A percentile compares a stretch with the other conserved stretches of the same genome.
These are phyloP conservation scores for Chelon auratus DNA, from an alignment of 2,797 vertebrate genomes.

Conservation along the genomic window DNA sequence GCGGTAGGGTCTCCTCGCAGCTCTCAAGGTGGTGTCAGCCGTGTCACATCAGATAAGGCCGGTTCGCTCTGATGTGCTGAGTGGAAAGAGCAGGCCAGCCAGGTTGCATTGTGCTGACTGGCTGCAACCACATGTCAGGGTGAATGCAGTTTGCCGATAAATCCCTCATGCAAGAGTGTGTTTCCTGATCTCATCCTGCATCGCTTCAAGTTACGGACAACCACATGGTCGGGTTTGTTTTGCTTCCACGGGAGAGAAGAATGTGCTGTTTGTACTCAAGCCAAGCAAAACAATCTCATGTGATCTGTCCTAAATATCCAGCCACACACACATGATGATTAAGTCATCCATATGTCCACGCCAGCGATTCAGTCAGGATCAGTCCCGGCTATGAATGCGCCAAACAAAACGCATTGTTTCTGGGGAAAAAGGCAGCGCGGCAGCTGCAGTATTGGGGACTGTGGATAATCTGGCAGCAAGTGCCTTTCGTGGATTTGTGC, in stretches of 20 bases:
- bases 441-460: slow-evolving; percentile 62
- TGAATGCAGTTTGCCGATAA: slow-evolving; percentile 49
- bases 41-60: slow-evolving; percentile 70
- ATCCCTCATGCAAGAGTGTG: slow-evolving; percentile 39
- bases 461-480: slow-evolving; percentile 70
- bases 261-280: slow-evolving; percentile 56
- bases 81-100: slow-evolving; percentile 62
- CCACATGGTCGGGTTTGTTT: slow-evolving; percentile 59
- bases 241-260: slow-evolving; percentile 46
- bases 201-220: slow-evolving; percentile 53
- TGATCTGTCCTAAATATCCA: slow-evolving; percentile 71
- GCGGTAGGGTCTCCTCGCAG: slow-evolving; percentile 61
- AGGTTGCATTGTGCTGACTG: slow-evolving; percentile 76
- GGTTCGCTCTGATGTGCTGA: slow-evolving; percentile 63
- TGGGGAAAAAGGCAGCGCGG: slow-evolving; percentile 62
- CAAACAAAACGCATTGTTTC: slow-evolving; percentile 68
- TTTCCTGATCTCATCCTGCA: slow-evolving; percentile 46
- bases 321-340: slow-evolving; percentile 61
- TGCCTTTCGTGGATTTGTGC: slow-evolving; percentile 70
- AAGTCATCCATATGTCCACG: slow-evolving; percentile 58
- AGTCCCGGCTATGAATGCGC: slow-evolving; percentile 39
- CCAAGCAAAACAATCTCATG: slow-evolving; percentile 69
- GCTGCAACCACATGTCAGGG: slow-evolving; percentile 60
- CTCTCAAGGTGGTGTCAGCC: slow-evolving; percentile 72
- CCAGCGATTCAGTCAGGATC: slow-evolving; percentile 53